phyloP scores from a whole-genome alignment of 2,888 invertebrate species.

The Diaphora mendica region DNA sequence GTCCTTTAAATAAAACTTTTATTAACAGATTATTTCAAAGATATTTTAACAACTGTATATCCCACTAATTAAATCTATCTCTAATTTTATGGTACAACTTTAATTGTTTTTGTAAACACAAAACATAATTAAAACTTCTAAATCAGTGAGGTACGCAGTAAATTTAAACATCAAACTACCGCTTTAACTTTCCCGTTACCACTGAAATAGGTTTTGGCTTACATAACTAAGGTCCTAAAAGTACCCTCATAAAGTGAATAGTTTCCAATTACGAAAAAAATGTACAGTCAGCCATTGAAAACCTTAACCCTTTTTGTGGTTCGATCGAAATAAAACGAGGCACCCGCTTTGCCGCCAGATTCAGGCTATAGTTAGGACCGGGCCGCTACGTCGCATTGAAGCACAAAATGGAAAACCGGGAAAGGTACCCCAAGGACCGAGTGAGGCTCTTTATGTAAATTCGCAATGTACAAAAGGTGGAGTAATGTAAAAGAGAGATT shows the following conservation, averaged over 20 bases:
- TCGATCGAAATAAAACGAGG: slow-evolving; percentile 72
- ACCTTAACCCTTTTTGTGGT: slow-evolving; percentile 61
- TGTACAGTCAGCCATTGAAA: slow-evolving; percentile 54
- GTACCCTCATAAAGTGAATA: slow-evolving; percentile 50
- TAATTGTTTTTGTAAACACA: neutral
- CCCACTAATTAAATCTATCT: neutral
- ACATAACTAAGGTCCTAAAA: slow-evolving; percentile 39
- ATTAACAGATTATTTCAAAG: no score
- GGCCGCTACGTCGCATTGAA: slow-evolving; percentile 72
- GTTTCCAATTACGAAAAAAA: slow-evolving; percentile 59
- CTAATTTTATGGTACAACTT: neutral
- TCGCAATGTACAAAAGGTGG: slow-evolving; percentile 77
- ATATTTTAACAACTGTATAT: neutral
- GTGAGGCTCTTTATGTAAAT: slow-evolving; percentile 82
- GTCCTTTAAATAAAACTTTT: no score
- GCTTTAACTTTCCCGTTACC: slow-evolving; percentile 38
- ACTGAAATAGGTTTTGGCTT: slow-evolving; percentile 32
- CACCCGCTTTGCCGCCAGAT: slow-evolving; percentile 71
- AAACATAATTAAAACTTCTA: slow-evolving; percentile 3
- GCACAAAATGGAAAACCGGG: slow-evolving; percentile 81
- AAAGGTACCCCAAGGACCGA: slow-evolving; percentile 81
- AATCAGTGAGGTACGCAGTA: neutral
- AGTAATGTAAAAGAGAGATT: slow-evolving; percentile 78
- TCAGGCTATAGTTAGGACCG: slow-evolving; percentile 65
- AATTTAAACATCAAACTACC: slow-evolving; percentile 20